Conservation (phyloP, 2,888 invertebrate genomes). For the Tenthredo notha region DNA sequence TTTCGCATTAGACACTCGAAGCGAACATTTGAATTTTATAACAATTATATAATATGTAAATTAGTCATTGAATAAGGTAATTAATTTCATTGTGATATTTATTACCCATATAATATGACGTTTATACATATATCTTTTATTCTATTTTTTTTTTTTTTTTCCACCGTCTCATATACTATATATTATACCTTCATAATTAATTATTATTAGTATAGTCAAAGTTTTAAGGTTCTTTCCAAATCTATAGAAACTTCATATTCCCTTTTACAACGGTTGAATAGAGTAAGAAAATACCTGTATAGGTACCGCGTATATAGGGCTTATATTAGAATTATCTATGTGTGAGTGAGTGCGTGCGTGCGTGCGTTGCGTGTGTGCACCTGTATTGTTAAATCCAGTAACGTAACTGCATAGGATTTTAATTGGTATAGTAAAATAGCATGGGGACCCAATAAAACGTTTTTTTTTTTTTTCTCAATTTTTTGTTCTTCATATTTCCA, state of each 20-base stretch:
- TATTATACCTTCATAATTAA: slow-evolving; percentile 16
- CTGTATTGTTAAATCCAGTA: background rate
- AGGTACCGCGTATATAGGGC: background rate
- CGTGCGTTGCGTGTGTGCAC: background rate
- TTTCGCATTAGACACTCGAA: background rate
- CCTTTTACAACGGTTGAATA: slow-evolving; percentile 6
- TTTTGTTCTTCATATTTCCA: no score
- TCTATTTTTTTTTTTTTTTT: background rate
- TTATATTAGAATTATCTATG: background rate
- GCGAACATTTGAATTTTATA: background rate
- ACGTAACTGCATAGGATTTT: background rate
- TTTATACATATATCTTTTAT: background rate
- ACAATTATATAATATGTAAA: background rate
- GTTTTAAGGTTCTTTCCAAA: slow-evolving; percentile 6
- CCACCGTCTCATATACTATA: background rate
- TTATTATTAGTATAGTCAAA: slow-evolving; percentile 37
- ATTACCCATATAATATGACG: no score
- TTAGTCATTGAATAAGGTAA: background rate
- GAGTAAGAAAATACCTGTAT: slow-evolving; percentile 1
- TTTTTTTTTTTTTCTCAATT: background rate
- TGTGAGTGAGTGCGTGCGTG: background rate
- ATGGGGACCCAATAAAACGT: background rate
- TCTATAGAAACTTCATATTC: background rate
- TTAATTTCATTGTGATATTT: background rate
- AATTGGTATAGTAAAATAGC: background rate